A percentile compares a stretch with the other conserved stretches of the same genome.
phyloP scores from a whole-genome alignment of 2,113 vertebrate species.

The Miniopterus natalensis region DNA sequence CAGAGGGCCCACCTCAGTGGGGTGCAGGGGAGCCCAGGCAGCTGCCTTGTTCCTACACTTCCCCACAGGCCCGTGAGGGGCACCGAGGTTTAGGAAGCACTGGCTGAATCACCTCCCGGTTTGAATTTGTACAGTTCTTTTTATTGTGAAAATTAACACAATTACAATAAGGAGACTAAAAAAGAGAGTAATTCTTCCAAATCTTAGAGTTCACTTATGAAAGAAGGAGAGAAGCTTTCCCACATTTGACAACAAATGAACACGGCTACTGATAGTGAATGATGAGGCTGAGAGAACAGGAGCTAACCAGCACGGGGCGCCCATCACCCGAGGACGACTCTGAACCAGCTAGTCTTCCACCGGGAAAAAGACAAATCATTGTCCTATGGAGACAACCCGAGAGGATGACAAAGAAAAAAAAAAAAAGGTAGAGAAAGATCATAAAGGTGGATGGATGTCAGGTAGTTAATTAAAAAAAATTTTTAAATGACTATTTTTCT shows the following conservation, averaged over 20 bases:
- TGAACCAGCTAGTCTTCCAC: background rate
- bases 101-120: background rate
- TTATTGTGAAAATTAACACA: background rate
- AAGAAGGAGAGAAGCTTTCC: background rate
- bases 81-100: background rate
- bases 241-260: background rate
- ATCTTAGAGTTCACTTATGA: background rate
- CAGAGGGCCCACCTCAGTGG: background rate
- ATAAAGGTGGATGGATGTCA: background rate
- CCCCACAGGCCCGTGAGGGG: background rate
- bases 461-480: background rate
- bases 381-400: background rate
- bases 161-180: background rate
- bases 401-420: background rate
- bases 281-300: background rate
- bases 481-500: background rate
- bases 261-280: background rate
- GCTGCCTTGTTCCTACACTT: background rate
- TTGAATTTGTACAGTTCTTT: background rate
- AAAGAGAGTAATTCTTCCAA: background rate
- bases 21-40: background rate
- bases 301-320: background rate
- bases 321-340: too few relatives aligned
- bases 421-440: background rate
- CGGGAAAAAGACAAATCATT: constrained; percentile 40